Conservation (phyloP, 2,888 invertebrate species). For the Allygus modestus region DNA sequence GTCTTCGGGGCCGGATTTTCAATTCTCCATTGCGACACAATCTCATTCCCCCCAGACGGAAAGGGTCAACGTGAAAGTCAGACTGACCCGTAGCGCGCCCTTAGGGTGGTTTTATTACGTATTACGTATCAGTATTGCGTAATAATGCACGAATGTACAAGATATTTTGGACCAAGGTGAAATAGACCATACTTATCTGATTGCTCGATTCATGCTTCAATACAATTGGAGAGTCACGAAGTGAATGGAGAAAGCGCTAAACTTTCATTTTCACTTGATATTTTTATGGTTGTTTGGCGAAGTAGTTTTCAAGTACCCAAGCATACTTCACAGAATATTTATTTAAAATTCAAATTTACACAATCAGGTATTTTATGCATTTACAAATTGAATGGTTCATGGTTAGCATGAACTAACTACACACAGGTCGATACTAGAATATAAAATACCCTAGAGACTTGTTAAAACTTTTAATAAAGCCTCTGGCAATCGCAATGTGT, state of each 20-base stretch:
- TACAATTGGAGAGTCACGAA: constrained; percentile 26
- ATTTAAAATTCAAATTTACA: no score
- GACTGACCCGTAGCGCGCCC: neutral
- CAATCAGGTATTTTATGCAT: no score
- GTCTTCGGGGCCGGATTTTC: constrained; percentile 20
- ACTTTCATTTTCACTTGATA: neutral
- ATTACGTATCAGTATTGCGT: neutral
- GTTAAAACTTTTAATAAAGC: no score
- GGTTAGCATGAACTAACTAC: no score
- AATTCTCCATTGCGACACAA: constrained; percentile 13
- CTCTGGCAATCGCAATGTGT: no score
- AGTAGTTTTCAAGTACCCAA: no score
- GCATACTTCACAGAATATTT: no score
- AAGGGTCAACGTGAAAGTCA: neutral
- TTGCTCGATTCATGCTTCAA: neutral
- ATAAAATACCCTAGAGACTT: no score
- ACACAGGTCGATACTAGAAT: no score
- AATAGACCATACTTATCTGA: neutral
- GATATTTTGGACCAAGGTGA: neutral
- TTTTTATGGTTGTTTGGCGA: neutral
- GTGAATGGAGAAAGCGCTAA: constrained; percentile 21
- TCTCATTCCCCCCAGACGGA: constrained; percentile 6
- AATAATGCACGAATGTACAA: neutral
- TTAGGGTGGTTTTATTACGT: neutral
- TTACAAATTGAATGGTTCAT: no score